These are phyloP conservation scores for Cyphomyrmex costatus DNA, from an alignment of 1,140 invertebrate genomes.

Conservation along the genomic window DNA sequence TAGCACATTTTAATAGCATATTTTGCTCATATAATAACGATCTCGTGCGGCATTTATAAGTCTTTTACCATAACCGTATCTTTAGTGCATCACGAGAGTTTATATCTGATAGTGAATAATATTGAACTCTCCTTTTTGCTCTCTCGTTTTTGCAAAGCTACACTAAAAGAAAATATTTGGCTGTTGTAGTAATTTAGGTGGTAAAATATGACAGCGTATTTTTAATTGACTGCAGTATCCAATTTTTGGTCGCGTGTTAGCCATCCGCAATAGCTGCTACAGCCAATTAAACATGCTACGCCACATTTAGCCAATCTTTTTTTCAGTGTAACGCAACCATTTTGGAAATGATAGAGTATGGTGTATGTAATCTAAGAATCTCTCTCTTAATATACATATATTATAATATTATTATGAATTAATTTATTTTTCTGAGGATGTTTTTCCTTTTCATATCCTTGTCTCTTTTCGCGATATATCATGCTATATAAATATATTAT, in stretches of 20 bases:
- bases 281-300: no score
- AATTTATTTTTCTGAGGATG: no score
- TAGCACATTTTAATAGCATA: background rate
- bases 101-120: background rate
- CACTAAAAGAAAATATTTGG: no score
- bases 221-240: no score
- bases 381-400: background rate
- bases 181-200: no score
- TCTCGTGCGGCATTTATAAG: background rate
- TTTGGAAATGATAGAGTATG: background rate
- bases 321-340: background rate
- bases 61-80: background rate
- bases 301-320: no score
- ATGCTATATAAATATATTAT: background rate
- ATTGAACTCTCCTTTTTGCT: background rate
- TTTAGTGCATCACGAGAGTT: background rate
- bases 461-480: background rate
- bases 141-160: background rate
- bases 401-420: constrained; percentile 6
- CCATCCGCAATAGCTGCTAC: no score
- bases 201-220: no score
- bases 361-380: background rate
- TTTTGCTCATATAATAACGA: constrained; percentile 5
- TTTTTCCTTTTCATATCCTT: background rate
- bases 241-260: no score